Percentiles rank a stretch among this genome's conserved stretches.
Evolutionary conservation across 2,113 vertebrate genomes (phyloP).

Genomic region (Cricetomys ansorgei): DNA sequence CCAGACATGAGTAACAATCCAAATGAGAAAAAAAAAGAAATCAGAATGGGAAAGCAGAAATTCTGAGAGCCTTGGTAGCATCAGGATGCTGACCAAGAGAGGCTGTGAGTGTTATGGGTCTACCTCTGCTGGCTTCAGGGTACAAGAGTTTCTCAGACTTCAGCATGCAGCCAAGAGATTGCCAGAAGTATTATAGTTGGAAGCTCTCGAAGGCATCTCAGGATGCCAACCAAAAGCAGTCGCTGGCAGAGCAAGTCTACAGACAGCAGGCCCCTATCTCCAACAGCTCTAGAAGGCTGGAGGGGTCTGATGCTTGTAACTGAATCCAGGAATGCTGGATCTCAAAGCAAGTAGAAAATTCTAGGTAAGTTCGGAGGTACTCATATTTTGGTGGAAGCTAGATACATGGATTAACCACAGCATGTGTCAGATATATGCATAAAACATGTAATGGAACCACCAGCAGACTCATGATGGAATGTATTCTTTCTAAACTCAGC

Average conservation of each 20-base stretch:
- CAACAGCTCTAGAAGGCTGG: neutral
- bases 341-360: neutral
- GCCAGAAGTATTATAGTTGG: too few species aligned
- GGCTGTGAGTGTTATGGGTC: neutral
- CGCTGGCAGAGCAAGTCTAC: neutral
- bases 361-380: neutral
- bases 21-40: neutral
- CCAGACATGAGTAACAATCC: neutral
- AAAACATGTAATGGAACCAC: neutral
- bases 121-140: too few species aligned
- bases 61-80: neutral
- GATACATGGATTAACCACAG: neutral
- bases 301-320: neutral
- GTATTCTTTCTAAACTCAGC: neutral
- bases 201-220: neutral
- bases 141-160: too few species aligned
- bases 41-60: neutral
- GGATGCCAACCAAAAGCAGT: neutral
- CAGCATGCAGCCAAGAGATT: neutral
- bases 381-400: neutral
- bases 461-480: neutral
- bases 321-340: neutral
- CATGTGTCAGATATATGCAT: too few species aligned
- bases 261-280: neutral
- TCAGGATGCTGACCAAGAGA: too few species aligned